Base-by-base conservation (phyloP, 2,888 invertebrate species). In the Sipha maydis region DNA sequence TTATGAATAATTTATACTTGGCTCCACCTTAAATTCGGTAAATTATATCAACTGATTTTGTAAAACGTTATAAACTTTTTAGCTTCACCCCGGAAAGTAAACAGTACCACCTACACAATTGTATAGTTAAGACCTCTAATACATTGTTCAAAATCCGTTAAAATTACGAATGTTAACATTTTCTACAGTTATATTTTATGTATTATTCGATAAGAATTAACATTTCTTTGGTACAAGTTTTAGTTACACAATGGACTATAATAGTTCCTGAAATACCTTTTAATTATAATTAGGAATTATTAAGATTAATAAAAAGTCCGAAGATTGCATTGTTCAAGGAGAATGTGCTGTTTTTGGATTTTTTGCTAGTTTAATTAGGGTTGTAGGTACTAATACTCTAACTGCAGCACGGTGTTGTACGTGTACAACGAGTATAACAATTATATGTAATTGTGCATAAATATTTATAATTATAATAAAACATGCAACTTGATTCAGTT, bases 401-500 rank as follows among this genome's bases (percentile, higher is more conserved):
- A 61, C 61, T 21, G 9, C 61, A 25, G 3, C 61, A 61, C 25
- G 61, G 1, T n/a, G 14, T 1, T 69, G 69, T 28, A 28, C 3
- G 69, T 28, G 3, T 2, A n/a, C 21, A 67, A 61, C 61, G 25
- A 61, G 3, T 61, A 61, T 21, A 61, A 61, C 21, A 61, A 61
- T 14, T 48, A 48, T 48, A 48, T 11, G 48, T 1, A 14, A 14
- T 48, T 48, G 48, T 48, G 48, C 7, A 61, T 61, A 61, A 0
- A 25, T 61, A 25, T 25, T 61, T 61, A 61, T 61, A 8, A 61
- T 61, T 61, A 25, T 61, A 61, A 61, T 69, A 3, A 28, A 69
- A n/a, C 34, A 11, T 67, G 61, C 61, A 80, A 80, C n/a, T 80
- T 38, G 7, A 38, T 80, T 80, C 38, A 79, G 61, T n/a, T 56